phyloP scores from a whole-genome alignment of 1,140 invertebrate species.

The Pachypsylla venusta region DNA sequence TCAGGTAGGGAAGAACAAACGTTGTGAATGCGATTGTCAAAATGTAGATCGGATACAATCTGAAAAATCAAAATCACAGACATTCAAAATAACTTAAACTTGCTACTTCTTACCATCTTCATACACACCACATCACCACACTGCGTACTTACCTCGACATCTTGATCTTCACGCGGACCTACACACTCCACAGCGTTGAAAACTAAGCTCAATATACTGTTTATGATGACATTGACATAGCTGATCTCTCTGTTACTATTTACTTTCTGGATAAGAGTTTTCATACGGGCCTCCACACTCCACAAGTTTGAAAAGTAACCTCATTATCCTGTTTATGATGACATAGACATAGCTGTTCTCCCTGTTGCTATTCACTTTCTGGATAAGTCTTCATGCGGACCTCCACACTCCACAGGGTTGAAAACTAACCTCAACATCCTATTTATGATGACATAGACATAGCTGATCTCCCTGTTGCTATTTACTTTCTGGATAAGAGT shows the following conservation, averaged over 20 bases:
- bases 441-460: not conserved
- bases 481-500: not conserved
- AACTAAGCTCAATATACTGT: not conserved
- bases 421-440: not conserved
- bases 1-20: constrained; percentile 29
- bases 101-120: no score
- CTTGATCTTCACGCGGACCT: no score
- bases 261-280: no score
- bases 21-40: constrained; percentile 10
- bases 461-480: not conserved
- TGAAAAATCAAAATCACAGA: constrained; percentile 11
- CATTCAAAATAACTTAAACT: not conserved
- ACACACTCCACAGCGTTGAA: no score
- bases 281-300: no score
- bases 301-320: no score
- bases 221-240: not conserved
- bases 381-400: not conserved
- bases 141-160: no score
- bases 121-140: no score
- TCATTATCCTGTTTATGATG: no score
- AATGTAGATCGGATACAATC: constrained; percentile 16
- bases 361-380: not conserved
- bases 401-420: not conserved
- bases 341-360: not conserved
- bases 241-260: no score